Conservation (phyloP, 2,888 invertebrate species). For the Idaea dimidiata region DNA sequence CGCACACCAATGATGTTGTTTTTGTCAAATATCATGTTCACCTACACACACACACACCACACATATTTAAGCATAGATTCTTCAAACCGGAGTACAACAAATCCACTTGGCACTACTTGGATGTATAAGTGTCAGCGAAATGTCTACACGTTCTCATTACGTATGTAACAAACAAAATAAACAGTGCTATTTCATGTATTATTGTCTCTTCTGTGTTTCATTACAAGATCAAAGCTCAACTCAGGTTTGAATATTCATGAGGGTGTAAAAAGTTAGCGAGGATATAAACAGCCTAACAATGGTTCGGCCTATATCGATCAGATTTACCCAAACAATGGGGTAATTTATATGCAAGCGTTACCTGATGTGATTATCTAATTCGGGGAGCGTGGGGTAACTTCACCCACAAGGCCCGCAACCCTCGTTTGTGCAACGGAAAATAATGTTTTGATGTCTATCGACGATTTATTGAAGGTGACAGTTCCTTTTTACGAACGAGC, state of each 20-base stretch:
- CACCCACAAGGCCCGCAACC: slow-evolving; percentile 43
- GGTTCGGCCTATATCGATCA: slow-evolving; percentile 44
- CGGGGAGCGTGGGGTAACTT: slow-evolving; percentile 41
- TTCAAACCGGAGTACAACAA: no score
- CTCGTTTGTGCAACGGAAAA: slow-evolving; percentile 54
- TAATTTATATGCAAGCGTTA: slow-evolving; percentile 75
- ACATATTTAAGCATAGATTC: no score
- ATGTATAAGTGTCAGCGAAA: neutral
- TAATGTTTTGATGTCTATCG: slow-evolving; percentile 58
- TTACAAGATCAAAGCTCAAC: neutral
- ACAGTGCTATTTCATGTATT: neutral
- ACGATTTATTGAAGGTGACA: slow-evolving; percentile 59
- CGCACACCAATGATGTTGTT: no score
- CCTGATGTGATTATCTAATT: slow-evolving; percentile 72
- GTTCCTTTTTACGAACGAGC: slow-evolving; percentile 38
- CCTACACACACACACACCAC: no score
- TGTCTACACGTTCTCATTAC: neutral
- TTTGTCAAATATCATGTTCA: no score
- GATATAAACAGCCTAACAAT: slow-evolving; percentile 49
- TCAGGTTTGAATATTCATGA: slow-evolving; percentile 11
- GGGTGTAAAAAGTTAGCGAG: slow-evolving; percentile 26
- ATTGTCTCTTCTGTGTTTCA: neutral
- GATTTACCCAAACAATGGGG: slow-evolving; percentile 63
- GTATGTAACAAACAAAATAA: neutral
- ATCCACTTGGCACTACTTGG: neutral